Base-by-base conservation (phyloP, 1,140 invertebrate species). In the Neodiprion lecontei region DNA sequence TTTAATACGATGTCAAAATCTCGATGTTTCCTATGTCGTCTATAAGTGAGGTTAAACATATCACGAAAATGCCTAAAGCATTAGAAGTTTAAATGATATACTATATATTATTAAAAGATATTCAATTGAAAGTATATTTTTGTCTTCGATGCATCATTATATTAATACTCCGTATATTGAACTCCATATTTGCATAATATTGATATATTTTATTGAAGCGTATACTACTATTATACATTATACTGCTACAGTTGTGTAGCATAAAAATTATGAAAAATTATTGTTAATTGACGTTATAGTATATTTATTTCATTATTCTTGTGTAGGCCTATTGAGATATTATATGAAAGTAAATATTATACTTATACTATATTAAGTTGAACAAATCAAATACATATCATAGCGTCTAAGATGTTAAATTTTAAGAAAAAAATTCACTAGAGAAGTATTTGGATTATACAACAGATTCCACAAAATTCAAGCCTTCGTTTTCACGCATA, bases 71-170 rank as follows among this genome's bases (percentile, higher is more conserved):
- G 81, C 81, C 80, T 83, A 81, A 80, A 79, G 77, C 80, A 79
- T 82, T 82, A 77, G 79, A 76, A 80, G 72, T 61, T 61, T 61
- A 61, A 78, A 61, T 80, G 28, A 81, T 76, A 73, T 81, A 81
- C 75, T 79, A 79, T 80, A 61, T 81, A 76, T 79, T 79, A 76
- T 73, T 76, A 79, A 23, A 74, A 79, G 69, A 84, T 82, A 79
- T 79, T 79, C 74, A 79, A 79, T 78, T 78, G 74, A 83, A 85
- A 83, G 80, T 84, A 85, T 83, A 85, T 85, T 86, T 85, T 85
- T 84, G 84, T 85, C 84, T 85, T 81, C 65, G 69, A 82, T 80
- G 70, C 70, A 72, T 81, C 80, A 79, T 68, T 79, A 77, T 61
- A 61, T 61, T 61, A 61, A 61, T 61, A 61, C 53, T 61, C 53